Evolutionary conservation across 2,888 invertebrate species (phyloP).

Genomic region (Meganola albula): DNA sequence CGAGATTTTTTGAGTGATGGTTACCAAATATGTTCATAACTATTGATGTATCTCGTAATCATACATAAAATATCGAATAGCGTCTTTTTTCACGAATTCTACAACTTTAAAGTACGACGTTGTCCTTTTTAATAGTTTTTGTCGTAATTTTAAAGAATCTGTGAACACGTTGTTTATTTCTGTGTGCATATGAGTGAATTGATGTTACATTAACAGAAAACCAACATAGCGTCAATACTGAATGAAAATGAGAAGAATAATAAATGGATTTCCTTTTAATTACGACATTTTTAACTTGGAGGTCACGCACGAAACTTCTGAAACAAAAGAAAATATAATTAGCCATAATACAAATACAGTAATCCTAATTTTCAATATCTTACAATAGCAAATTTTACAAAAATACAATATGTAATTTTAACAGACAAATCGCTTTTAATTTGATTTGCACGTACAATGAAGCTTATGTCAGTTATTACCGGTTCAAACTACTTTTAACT

Average conservation of each 20-base stretch:
- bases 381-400: too few relatives aligned
- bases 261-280: background rate
- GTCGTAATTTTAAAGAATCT: constrained; percentile 66
- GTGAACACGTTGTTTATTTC: constrained; percentile 59
- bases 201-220: constrained; percentile 14
- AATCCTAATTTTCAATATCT: too few relatives aligned
- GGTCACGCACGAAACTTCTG: too few relatives aligned
- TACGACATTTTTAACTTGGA: background rate
- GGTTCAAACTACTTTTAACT: too few relatives aligned
- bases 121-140: constrained; percentile 60
- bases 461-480: too few relatives aligned
- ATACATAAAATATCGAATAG: constrained; percentile 66
- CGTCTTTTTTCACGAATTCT: constrained; percentile 72
- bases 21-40: constrained; percentile 71
- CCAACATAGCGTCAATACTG: constrained; percentile 11
- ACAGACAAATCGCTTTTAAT: too few relatives aligned
- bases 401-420: too few relatives aligned
- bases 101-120: constrained; percentile 68
- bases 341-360: too few relatives aligned
- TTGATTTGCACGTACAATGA: too few relatives aligned
- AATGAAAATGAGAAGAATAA: background rate
- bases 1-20: constrained; percentile 63
- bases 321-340: too few relatives aligned
- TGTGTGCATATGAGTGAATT: constrained; percentile 61
- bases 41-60: constrained; percentile 65